Percentiles rank a stretch among this genome's conserved stretches.
Evolutionary conservation across 2,797 vertebrate species (phyloP).

Genomic region (Botia almorhae): DNA sequence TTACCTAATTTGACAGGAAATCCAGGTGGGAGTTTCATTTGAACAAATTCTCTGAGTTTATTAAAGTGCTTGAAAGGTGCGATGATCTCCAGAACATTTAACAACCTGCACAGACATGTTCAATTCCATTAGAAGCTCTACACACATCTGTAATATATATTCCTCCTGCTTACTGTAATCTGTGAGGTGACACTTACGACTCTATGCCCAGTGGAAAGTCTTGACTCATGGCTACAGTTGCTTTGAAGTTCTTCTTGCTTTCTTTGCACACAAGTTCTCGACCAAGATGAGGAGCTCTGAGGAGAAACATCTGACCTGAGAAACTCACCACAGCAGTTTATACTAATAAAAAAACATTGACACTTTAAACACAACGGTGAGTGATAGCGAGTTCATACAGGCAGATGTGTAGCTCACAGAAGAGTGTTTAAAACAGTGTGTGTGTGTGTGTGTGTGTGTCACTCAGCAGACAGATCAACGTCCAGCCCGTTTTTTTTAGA

Average conservation of each 20-base stretch:
- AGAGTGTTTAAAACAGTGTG: background rate
- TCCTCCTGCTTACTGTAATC: background rate
- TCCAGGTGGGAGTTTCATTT: conserved; percentile 99
- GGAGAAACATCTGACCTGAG: background rate
- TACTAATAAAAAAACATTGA: no score
- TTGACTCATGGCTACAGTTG: conserved; percentile 98
- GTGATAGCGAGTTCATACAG: no score
- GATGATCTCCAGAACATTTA: conserved; percentile 98
- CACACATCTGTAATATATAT: no score
- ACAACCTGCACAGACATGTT: conserved; percentile 84
- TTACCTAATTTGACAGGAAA: conserved; percentile 98
- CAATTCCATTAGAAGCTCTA: conserved; percentile 25
- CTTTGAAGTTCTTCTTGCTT: conserved; percentile 99
- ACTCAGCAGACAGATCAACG: no score
- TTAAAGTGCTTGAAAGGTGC: conserved; percentile 99
- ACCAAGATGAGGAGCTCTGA: conserved; percentile 94
- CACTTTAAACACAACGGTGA: background rate
- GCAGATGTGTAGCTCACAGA: no score
- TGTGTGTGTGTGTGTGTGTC: no score
- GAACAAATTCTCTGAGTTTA: conserved; percentile 99
- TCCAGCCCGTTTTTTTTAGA: no score
- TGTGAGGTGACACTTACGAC: conserved; percentile 83
- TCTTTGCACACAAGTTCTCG: conserved; percentile 97
- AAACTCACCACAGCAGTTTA: no score
- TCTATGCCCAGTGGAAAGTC: conserved; percentile 97